A percentile compares a stretch with the other conserved stretches of the same genome.
Conservation (phyloP, 2,113 vertebrate species). For the Triplophysa rosa region DNA sequence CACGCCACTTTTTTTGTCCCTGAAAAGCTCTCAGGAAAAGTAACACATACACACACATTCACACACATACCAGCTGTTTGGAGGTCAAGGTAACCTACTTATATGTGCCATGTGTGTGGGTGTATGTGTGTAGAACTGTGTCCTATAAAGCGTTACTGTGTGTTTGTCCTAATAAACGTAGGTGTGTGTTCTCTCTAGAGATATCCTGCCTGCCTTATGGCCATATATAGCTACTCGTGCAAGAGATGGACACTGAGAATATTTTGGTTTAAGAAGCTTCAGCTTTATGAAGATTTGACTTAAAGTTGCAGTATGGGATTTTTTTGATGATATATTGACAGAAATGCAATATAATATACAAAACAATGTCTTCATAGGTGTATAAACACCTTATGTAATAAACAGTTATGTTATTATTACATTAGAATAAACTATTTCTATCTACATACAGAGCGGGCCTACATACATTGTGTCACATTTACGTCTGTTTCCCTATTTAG, state of each 20-base stretch:
- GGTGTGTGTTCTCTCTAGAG: constrained; percentile 33
- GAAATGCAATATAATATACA: no score
- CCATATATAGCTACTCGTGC: constrained; percentile 64
- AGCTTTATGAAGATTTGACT: not conserved
- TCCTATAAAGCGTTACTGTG: constrained; percentile 31
- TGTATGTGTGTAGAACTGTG: constrained; percentile 13
- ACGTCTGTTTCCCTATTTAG: no score
- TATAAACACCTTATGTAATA: no score
- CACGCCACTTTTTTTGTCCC: not conserved
- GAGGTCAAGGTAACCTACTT: constrained; percentile 67
- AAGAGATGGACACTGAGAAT: constrained; percentile 49
- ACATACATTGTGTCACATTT: no score
- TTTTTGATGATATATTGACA: no score
- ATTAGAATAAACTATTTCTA: no score
- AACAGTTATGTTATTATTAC: no score
- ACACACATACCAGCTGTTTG: constrained; percentile 41
- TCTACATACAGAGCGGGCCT: no score
- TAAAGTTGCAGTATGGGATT: not conserved
- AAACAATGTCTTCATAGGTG: no score
- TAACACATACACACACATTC: not conserved
- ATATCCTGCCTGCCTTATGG: constrained; percentile 61
- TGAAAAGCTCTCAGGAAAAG: constrained; percentile 25
- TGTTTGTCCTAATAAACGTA: constrained; percentile 25
- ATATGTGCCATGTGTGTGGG: constrained; percentile 34
- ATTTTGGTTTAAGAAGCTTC: constrained; percentile 9